Evolutionary conservation across 2,888 invertebrate genomes (phyloP).

Genomic region (Ephialtes manifestator): DNA sequence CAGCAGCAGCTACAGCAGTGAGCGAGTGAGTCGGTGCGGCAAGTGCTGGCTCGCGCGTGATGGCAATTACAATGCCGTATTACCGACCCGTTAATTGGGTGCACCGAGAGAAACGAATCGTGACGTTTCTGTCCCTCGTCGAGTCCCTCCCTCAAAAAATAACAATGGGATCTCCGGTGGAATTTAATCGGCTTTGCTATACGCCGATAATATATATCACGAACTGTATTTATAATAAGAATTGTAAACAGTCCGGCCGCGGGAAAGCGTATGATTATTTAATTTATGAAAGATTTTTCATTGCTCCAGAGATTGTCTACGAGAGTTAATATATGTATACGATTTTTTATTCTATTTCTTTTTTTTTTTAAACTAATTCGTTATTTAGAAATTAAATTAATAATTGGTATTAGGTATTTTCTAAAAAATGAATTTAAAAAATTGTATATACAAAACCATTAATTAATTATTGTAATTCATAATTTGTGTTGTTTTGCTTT

Average conservation of each 20-base stretch:
- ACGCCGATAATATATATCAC: constrained; percentile 40
- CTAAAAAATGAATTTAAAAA: too few relatives aligned
- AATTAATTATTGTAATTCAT: too few relatives aligned
- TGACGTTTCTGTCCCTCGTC: constrained; percentile 53
- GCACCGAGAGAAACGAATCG: constrained; percentile 67
- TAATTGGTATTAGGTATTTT: too few relatives aligned
- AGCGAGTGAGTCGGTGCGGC: constrained; percentile 49
- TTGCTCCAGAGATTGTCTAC: background rate
- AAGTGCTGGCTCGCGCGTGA: constrained; percentile 68
- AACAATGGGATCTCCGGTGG: constrained; percentile 57
- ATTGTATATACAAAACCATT: too few relatives aligned
- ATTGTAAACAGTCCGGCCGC: background rate
- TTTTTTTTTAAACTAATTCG: too few relatives aligned
- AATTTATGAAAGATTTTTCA: background rate
- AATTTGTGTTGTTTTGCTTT: too few relatives aligned
- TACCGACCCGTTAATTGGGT: constrained; percentile 68
- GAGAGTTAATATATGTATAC: too few relatives aligned
- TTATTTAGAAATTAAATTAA: too few relatives aligned
- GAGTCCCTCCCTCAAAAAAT: constrained; percentile 18
- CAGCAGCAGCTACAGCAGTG: constrained; percentile 16
- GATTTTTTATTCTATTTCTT: background rate
- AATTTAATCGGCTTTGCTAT: constrained; percentile 53
- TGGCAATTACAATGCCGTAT: constrained; percentile 68
- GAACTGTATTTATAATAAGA: constrained; percentile 12
- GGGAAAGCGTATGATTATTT: constrained; percentile 15